Conservation (phyloP, 2,888 invertebrate species). For the Strigamia crassipes region DNA sequence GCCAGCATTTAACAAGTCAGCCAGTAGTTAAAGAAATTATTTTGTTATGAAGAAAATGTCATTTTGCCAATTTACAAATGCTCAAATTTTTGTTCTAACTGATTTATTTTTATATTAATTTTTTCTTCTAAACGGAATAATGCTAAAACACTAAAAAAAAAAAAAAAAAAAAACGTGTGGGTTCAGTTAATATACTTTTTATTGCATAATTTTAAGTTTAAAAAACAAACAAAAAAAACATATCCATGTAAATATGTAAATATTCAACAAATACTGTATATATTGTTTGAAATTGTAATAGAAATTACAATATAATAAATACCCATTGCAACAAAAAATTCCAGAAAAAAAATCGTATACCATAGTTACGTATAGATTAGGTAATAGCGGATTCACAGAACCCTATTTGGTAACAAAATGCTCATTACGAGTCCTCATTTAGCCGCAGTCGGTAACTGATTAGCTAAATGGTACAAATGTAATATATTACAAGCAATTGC, state of each 20-base stretch:
- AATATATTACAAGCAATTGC: slow-evolving; percentile 70
- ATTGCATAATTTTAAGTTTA: neutral
- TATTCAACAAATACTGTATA: neutral
- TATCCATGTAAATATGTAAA: neutral
- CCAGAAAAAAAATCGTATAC: slow-evolving; percentile 6
- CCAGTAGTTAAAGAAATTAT: slow-evolving; percentile 46
- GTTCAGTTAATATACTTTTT: neutral
- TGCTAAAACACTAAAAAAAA: neutral
- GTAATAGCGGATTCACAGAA: slow-evolving; percentile 19
- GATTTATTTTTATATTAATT: neutral
- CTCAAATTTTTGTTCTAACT: neutral
- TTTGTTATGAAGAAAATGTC: neutral
- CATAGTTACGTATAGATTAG: neutral
- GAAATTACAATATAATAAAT: slow-evolving; percentile 11
- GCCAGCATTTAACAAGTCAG: slow-evolving; percentile 45
- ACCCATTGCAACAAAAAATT: neutral
- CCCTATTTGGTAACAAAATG: neutral
- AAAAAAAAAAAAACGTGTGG: neutral
- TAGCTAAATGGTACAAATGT: slow-evolving; percentile 70
- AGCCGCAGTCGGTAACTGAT: slow-evolving; percentile 61
- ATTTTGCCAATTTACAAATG: neutral
- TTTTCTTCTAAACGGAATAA: neutral
- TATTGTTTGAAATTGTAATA: slow-evolving; percentile 12
- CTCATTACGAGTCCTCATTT: neutral
- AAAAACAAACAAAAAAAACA: neutral